Evolutionary conservation across 2,888 invertebrate genomes (phyloP).

Genomic region (Drosophila atripex): DNA sequence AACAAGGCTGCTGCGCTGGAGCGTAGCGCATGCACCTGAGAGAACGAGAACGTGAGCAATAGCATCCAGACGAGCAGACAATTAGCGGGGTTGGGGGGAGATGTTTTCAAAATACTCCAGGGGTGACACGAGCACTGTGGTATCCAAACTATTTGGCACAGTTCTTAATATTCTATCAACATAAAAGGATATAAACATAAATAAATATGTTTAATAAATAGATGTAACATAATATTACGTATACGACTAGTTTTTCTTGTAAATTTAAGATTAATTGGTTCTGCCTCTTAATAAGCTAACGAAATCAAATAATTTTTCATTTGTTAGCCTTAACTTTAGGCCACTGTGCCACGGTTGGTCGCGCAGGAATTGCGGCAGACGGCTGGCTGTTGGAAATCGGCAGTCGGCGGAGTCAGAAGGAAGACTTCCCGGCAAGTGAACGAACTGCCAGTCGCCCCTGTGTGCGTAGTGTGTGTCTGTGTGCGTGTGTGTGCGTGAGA

Average conservation of each 20-base stretch:
- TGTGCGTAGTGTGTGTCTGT: slow-evolving; percentile 24
- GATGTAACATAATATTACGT: background rate
- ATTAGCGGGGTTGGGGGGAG: slow-evolving; percentile 17
- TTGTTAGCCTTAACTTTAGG: background rate
- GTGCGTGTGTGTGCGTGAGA: slow-evolving; percentile 2
- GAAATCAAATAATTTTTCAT: too few species aligned
- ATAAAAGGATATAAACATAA: too few species aligned
- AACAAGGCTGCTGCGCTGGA: slow-evolving; percentile 16
- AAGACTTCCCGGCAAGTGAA: slow-evolving; percentile 56
- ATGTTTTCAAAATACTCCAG: slow-evolving; percentile 11
- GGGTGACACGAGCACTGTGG: slow-evolving; percentile 38
- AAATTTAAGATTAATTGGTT: too few species aligned
- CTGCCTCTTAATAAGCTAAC: too few species aligned
- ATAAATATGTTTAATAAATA: too few species aligned
- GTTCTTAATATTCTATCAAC: background rate
- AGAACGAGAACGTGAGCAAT: slow-evolving; percentile 60
- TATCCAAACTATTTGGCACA: background rate
- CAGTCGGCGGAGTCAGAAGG: slow-evolving; percentile 15
- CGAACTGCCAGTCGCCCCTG: slow-evolving; percentile 48
- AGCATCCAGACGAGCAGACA: slow-evolving; percentile 55
- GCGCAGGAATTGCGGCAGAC: slow-evolving; percentile 38
- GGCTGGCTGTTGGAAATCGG: slow-evolving; percentile 13
- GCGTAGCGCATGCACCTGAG: slow-evolving; percentile 49
- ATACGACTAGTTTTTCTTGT: too few species aligned
- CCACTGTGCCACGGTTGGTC: slow-evolving; percentile 53